Conservation (phyloP, 2,113 vertebrate species). For the Aplodontia rufa region DNA sequence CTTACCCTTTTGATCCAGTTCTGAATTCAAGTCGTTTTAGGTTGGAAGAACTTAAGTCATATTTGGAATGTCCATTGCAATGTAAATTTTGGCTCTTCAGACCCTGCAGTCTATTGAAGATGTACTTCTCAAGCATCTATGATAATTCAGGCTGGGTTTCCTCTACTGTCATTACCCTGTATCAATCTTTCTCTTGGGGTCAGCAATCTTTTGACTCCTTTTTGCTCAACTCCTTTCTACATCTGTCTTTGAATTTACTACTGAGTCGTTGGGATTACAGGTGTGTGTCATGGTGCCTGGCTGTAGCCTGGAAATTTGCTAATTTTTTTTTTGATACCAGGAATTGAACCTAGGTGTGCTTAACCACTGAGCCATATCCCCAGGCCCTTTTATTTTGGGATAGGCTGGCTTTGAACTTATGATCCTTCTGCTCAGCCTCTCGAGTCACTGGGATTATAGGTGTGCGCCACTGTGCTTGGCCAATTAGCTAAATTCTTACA, state of each 20-base stretch:
- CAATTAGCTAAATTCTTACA: neutral
- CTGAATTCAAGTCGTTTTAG: conserved; percentile 1
- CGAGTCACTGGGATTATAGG: no score
- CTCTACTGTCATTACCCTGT: neutral
- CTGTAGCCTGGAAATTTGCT: no score
- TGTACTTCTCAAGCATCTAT: neutral
- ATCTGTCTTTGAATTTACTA: neutral
- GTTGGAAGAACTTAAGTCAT: neutral
- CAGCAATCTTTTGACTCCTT: neutral
- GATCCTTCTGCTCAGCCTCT: no score
- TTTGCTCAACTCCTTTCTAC: neutral
- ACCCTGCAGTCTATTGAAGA: neutral
- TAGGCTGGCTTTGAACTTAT: no score
- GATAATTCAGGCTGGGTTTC: neutral
- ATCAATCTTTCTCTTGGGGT: neutral
- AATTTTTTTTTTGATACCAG: neutral
- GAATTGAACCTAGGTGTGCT: no score
- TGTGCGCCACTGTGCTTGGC: neutral
- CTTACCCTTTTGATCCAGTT: neutral
- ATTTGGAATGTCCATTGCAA: neutral
- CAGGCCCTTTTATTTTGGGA: no score
- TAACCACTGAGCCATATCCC: no score
- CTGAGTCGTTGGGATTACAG: no score
- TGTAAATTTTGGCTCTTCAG: neutral
- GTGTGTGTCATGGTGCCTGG: no score